phyloP scores from a whole-genome alignment of 2,888 invertebrate species.

The Onchidella celtica region DNA sequence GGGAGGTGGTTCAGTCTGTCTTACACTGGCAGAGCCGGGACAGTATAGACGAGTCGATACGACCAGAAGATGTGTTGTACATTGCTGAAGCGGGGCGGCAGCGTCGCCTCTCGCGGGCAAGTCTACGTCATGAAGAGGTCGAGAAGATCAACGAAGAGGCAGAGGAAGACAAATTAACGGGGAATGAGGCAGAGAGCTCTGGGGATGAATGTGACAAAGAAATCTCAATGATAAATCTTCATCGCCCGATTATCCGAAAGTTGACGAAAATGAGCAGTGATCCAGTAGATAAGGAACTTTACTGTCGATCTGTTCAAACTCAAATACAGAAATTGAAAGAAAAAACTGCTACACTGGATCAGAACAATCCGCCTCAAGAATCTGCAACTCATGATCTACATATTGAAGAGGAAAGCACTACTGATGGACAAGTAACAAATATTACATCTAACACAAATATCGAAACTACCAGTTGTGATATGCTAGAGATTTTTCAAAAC shows the following conservation, averaged over 20 bases:
- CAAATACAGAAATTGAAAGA: background rate
- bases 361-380: background rate
- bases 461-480: background rate
- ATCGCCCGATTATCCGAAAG: background rate
- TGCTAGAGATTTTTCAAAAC: conserved; percentile 24
- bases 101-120: background rate
- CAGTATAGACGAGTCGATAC: background rate
- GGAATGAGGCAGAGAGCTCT: conserved; percentile 18
- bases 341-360: background rate
- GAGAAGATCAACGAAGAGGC: background rate
- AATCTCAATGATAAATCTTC: conserved; percentile 27
- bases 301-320: background rate
- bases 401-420: background rate
- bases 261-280: conserved; percentile 43
- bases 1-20: conserved; percentile 33
- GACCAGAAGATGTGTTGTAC: background rate
- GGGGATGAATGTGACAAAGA: conserved; percentile 44
- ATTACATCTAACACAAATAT: background rate
- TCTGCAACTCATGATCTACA: background rate
- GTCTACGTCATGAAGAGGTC: background rate
- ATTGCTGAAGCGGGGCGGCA: too few species aligned
- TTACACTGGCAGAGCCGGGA: background rate
- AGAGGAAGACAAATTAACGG: background rate
- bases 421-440: background rate
- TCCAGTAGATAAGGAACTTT: conserved; percentile 41